These are phyloP conservation scores for Phoxinus dragarum DNA, from an alignment of 2,797 vertebrate species.

Conservation along the genomic window DNA sequence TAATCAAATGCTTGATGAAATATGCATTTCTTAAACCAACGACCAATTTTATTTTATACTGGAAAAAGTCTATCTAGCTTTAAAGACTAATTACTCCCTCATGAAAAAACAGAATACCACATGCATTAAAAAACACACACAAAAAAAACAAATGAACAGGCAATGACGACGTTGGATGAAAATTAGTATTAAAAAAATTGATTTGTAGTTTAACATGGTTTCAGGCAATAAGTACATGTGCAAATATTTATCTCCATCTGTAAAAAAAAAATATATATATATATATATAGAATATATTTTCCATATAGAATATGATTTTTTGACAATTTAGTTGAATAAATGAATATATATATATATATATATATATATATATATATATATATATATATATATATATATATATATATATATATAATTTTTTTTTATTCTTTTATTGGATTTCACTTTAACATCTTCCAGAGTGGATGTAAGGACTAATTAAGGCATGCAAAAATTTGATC, in stretches of 20 bases:
- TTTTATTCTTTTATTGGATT: background rate
- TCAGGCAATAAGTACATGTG: too few relatives aligned
- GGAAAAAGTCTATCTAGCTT: background rate
- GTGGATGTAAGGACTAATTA: background rate
- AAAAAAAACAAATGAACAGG: background rate
- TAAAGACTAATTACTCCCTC: background rate
- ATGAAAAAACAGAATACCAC: background rate
- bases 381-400: too few relatives aligned
- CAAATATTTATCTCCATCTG: too few relatives aligned
- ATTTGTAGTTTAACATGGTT: background rate
- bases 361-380: too few relatives aligned
- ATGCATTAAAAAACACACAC: background rate
- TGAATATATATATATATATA: too few relatives aligned
- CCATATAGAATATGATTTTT: too few relatives aligned
- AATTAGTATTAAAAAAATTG: background rate
- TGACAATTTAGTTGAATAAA: too few relatives aligned
- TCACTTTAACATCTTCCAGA: background rate
- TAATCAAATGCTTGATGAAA: slow-evolving; percentile 85
- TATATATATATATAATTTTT: too few relatives aligned
- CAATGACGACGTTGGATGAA: background rate
- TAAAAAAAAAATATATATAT: too few relatives aligned
- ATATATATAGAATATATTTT: too few relatives aligned
- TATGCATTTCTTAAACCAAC: slow-evolving; percentile 77
- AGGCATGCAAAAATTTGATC: background rate
- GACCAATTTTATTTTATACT: slow-evolving; percentile 42